Evolutionary conservation across 1,140 invertebrate species (phyloP).

Genomic region (Heliothis subflexa): DNA sequence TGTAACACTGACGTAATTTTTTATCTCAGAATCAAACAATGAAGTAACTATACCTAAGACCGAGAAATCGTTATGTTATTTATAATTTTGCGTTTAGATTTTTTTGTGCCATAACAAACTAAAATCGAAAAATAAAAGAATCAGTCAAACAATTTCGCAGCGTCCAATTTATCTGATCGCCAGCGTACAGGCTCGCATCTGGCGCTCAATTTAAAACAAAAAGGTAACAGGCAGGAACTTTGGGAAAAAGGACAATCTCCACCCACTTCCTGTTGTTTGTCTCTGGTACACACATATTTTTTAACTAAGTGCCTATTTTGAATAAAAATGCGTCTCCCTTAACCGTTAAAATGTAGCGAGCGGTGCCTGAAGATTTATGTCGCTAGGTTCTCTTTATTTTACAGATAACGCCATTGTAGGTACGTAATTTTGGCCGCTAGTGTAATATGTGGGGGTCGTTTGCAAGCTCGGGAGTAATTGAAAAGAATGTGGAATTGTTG

Average conservation of each 20-base stretch:
- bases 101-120: background rate
- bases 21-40: background rate
- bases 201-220: conserved; percentile 62
- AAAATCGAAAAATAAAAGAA: background rate
- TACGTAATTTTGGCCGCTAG: conserved; percentile 33
- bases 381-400: conserved; percentile 48
- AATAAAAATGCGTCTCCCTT: conserved; percentile 81
- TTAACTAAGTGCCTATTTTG: conserved; percentile 82
- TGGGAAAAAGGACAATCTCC: conserved; percentile 66
- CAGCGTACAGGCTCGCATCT: conserved; percentile 57
- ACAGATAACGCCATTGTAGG: conserved; percentile 55
- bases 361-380: conserved; percentile 57
- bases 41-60: background rate
- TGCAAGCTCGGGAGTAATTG: background rate
- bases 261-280: conserved; percentile 74
- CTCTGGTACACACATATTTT: conserved; percentile 79
- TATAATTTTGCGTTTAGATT: background rate
- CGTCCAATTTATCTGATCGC: conserved; percentile 30
- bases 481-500: background rate
- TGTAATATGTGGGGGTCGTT: conserved; percentile 10
- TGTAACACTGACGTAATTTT: background rate
- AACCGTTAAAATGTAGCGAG: conserved; percentile 80
- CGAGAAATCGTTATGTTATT: no score
- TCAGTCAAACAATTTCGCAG: background rate
- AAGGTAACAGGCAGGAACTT: conserved; percentile 64